phyloP scores from a whole-genome alignment of 2,113 vertebrate genomes.

The Archocentrus centrarchus region DNA sequence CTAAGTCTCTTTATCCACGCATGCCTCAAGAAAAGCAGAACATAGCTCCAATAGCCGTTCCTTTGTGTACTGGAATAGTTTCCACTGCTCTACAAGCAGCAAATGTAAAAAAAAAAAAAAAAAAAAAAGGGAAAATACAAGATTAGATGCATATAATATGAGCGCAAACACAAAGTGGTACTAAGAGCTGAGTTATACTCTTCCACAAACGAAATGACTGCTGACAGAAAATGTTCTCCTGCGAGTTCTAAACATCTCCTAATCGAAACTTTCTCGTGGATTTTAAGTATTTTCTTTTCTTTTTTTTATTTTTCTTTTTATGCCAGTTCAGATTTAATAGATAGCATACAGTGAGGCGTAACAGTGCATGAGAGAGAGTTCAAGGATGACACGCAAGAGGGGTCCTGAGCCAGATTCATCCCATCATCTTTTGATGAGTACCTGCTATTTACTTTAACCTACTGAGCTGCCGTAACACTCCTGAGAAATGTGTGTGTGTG shows the following conservation, averaged over 20 bases:
- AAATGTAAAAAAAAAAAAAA: no score
- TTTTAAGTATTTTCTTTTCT: neutral
- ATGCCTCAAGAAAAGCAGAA: neutral
- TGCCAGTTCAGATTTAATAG: neutral
- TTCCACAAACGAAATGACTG: neutral
- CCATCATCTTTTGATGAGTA: conserved; percentile 49
- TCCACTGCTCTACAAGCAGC: neutral
- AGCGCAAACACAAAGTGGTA: conserved; percentile 4
- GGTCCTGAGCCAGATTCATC: conserved; percentile 38
- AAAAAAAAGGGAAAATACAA: no score
- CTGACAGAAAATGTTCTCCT: neutral
- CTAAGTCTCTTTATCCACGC: neutral
- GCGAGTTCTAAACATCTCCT: neutral
- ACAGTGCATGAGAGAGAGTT: conserved; percentile 7
- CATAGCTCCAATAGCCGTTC: neutral
- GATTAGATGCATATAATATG: no score
- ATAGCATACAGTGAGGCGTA: neutral
- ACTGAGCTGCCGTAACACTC: conserved; percentile 25
- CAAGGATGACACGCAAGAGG: conserved; percentile 28
- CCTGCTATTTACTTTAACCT: conserved; percentile 45
- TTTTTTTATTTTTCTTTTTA: neutral
- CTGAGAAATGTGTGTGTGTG: conserved; percentile 29
- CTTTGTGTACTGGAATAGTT: neutral
- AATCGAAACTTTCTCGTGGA: neutral
- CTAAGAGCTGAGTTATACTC: neutral